Evolutionary conservation across 2,888 invertebrate species (phyloP), one percentile per base, ranked within the genome.

Genomic region (Hoplodrina ambigua): DNA sequence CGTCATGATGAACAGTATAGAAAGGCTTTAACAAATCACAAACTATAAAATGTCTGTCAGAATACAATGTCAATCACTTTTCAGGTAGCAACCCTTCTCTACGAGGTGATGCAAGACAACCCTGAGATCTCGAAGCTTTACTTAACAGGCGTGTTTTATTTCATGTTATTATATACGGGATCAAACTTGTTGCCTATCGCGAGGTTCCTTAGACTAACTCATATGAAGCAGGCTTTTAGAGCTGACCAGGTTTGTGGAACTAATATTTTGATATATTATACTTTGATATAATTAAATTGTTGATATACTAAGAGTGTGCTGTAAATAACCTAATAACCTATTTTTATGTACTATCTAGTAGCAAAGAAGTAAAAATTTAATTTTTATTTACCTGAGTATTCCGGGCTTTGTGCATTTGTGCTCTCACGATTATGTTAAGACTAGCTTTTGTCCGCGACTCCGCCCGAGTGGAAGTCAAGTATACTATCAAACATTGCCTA

Each of bases 111-210:
- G 98, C 97, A 97, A 90, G 99, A 99, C 94, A 99, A 99, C 96
- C 99, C 99, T 0, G 98, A 98, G 90, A 97, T 99, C 88, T 98
- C 99, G 0, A 98, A 99, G 87, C 96, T 99, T 56, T 99, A 99
- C 93, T 96, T 99, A 70, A 98, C 99, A 0, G 99, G 99, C 4
- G 98, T 99, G 33, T 99, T 99, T 94, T 99, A 98, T 96, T 99
- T 99, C 93, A 99, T 99, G 96, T 96, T 99, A 78, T 98, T 99
- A 98, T 99, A 99, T 93, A 99, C 99, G 0, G 99, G 99, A 17
- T 99, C 99, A 49, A 99, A 99, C 90, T 97, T 99, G 72, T 96
- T 99, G 79, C 99, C 99, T 0, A 98, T 99, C 64, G 99, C 99
- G 0, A 97, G 98, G 87, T 99, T 99, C 94, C 96, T 99, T 61